Base-by-base conservation (phyloP, 2,888 invertebrate genomes). In the Heliothis peltigera region DNA sequence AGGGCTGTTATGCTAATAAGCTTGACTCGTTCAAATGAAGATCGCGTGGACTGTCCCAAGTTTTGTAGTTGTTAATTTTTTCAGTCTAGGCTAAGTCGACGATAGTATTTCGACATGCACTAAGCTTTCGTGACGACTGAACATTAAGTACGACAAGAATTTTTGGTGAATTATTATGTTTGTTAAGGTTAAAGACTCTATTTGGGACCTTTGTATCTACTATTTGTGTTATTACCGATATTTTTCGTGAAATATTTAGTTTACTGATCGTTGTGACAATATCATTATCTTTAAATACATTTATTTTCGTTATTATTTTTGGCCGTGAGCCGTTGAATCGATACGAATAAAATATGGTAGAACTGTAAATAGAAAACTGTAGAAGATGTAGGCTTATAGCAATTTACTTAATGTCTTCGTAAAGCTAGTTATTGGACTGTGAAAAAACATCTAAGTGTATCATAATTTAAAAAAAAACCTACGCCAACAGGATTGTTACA, bases 41-140 rank as follows among this genome's bases (percentile, higher is more conserved):
- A 42, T 75, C 46, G 59, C 65, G 59, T 72, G 64, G 46, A 44
- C 54, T 65, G 57, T 76, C 76, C 64, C 47, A 60, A 60, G 21
- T 60, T 76, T 35, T 22, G 15, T 52, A 53, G 56, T 43, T 15
- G 43, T 48, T 54, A 7, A 32, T 66, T 56, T 68, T 42, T 72
- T 69, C 12, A 5, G 56, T 60, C 51, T 77, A 62, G 69, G 60
- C 54, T 69, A 18, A 49, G 42, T 59, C 52, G 62, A 25, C 44
- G 57, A 67, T 71, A 58, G 67, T 54, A 6, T 58, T 63, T 60
- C 63, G 72, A 63, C 77, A 76, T 76, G 74, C 66, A 71, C 56
- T 48, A 21, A n/a, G 52, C 7, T 44, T 62, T 32, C 75, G 74
- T 75, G 78, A 42, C 35, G 18, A 69, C 18, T 22, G 2, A 22